Base-by-base conservation (phyloP, 35 echinoderm and acorn worm species). In the Lytechinus pictus region DNA sequence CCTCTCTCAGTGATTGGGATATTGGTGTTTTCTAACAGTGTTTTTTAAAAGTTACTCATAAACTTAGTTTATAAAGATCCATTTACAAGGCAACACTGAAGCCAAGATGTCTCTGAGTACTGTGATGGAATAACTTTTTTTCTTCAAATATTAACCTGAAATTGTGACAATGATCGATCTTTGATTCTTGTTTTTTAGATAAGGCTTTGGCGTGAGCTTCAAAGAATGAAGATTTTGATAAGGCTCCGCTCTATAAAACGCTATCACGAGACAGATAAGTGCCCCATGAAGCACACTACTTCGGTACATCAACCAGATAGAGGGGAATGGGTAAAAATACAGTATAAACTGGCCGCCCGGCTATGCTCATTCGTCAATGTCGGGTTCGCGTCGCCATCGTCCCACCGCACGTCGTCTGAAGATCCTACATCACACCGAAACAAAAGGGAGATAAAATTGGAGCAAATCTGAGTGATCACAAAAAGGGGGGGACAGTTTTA, bases 131-230 rank as follows among this genome's bases (percentile, higher is more conserved):
- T 44, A 90, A 8, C 29, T 90, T 44, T 93, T 93, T 79, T 79
- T 24, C n/a, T 44, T 79, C 57, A 93, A 93, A 93, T 93, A 93
- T 93, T 93, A 93, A 93, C 92, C 92, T 57, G 12, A 54, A 93
- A 93, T 14, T 57, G 54, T 27, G 92, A 93, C 92, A 93, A 27
- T 53, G 92, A 93, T 57, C 11, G 92, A 93, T 93, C 16, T 8
- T 13, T 93, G 55, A 93, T 54, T 54, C 92, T 54, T 55, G 66
- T 93, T 27, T 54, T 90, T 52, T 12, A 90, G 52, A 90, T 90
- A 90, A 52, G 10, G 52, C 19, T 52, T 44, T 44, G 52, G 8
- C 33, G 14, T 44, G 88, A 90, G 16, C 88, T 9, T 90, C 88
- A 90, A 54, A 90, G 88, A 12, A 44, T 52, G 28, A 90, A 90